Percentiles rank a stretch among this genome's conserved stretches.
phyloP scores from a whole-genome alignment of 1,140 invertebrate genomes.

The Papilio polytes region DNA sequence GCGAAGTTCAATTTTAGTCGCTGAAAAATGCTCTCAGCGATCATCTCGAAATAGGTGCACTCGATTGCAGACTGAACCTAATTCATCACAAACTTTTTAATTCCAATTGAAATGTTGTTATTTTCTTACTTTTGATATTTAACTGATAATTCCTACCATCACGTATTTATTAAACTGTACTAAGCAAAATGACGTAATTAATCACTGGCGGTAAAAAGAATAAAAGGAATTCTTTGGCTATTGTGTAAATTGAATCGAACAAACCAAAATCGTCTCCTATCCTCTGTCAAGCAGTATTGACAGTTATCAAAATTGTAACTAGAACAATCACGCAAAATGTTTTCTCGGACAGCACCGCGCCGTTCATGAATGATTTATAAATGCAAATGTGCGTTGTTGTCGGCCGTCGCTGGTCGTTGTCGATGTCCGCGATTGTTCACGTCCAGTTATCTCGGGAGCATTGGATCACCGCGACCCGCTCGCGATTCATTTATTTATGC shows the following conservation, averaged over 20 bases:
- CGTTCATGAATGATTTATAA: conserved; percentile 58
- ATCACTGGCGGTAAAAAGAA: too few relatives aligned
- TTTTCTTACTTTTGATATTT: background rate
- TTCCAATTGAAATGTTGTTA: background rate
- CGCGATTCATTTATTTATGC: conserved; percentile 32
- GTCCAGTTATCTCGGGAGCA: conserved; percentile 46
- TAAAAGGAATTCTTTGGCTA: background rate
- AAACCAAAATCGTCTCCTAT: background rate
- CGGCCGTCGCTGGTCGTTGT: conserved; percentile 21
- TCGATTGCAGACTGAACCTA: background rate
- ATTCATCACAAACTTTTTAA: conserved; percentile 1
- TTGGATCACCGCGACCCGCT: background rate
- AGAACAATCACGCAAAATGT: conserved; percentile 43
- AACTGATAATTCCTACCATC: background rate
- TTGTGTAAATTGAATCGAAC: background rate
- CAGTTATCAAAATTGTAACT: conserved; percentile 46
- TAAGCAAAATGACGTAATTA: too few relatives aligned
- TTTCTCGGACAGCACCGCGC: conserved; percentile 44
- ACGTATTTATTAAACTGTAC: too few relatives aligned
- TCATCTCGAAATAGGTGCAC: conserved; percentile 24
- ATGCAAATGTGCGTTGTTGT: conserved; percentile 53
- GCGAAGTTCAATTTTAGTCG: conserved; percentile 23
- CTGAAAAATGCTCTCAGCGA: conserved; percentile 23
- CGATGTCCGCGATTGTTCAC: conserved; percentile 47
- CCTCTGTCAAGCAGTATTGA: conserved; percentile 20